Percentiles rank a stretch among this genome's conserved stretches.
These are phyloP conservation scores for Formicarius rufipectus DNA, from an alignment of 2,113 vertebrate genomes.

Conservation along the genomic window DNA sequence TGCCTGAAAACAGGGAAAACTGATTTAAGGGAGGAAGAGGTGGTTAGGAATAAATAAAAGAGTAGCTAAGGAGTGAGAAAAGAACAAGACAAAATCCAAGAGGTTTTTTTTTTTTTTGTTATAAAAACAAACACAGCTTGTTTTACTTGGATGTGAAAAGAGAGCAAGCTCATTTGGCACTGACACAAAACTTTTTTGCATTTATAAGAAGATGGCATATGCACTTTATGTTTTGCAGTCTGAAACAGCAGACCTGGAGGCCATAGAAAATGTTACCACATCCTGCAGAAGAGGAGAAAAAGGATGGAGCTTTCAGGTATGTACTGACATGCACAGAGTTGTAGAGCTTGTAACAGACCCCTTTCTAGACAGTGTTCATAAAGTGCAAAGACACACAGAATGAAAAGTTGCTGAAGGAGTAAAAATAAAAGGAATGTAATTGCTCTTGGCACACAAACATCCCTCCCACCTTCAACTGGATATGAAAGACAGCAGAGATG, in stretches of 20 bases:
- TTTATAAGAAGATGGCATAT: neutral
- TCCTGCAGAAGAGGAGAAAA: neutral
- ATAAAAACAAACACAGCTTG: neutral
- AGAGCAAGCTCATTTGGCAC: neutral
- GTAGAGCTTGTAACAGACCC: neutral
- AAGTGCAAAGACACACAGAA: neutral
- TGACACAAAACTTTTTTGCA: neutral
- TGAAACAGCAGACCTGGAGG: neutral
- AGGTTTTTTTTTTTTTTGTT: neutral
- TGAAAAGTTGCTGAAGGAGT: neutral
- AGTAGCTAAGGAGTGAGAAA: neutral
- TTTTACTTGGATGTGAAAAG: neutral
- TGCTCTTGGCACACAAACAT: neutral
- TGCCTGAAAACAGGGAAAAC: neutral
- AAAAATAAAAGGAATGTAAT: neutral
- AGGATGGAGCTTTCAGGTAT: neutral
- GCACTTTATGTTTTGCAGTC: neutral
- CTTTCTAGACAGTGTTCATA: neutral
- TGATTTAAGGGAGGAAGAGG: neutral
- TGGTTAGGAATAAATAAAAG: neutral
- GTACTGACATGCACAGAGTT: neutral
- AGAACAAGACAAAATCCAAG: neutral
- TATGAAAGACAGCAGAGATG: neutral
- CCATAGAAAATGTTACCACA: neutral
- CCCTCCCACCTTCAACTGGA: neutral